These are phyloP conservation scores for Chrosomus eos DNA, from an alignment of 2,797 vertebrate species.

Conservation along the genomic window DNA sequence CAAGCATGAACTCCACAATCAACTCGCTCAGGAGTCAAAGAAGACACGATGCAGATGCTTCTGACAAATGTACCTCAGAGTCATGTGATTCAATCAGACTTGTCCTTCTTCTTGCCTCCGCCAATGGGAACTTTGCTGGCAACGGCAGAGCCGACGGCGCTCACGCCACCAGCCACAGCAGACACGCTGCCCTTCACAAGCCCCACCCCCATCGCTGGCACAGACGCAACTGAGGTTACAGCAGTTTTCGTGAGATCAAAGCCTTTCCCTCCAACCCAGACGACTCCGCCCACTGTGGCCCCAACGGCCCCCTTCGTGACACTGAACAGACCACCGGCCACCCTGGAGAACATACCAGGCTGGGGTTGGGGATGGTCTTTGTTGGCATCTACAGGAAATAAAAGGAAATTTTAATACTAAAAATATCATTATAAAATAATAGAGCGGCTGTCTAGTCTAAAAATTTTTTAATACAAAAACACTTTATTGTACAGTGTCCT, in stretches of 20 bases:
- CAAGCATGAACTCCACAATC: constrained; percentile 60
- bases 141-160: constrained; percentile 91
- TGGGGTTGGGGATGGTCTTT: constrained; percentile 91
- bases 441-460: neutral
- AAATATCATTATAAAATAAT: neutral
- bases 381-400: constrained; percentile 76
- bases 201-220: constrained; percentile 90
- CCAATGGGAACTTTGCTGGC: constrained; percentile 92
- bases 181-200: constrained; percentile 92
- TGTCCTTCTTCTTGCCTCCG: constrained; percentile 97
- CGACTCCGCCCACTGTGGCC: constrained; percentile 89
- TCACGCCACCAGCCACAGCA: constrained; percentile 91
- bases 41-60: constrained; percentile 44
- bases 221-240: constrained; percentile 87
- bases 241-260: constrained; percentile 93
- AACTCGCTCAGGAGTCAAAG: constrained; percentile 51
- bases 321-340: constrained; percentile 91
- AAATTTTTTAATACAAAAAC: too few species aligned
- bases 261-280: constrained; percentile 96
- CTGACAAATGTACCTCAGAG: constrained; percentile 37
- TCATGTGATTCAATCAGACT: constrained; percentile 87
- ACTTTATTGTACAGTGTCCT: neutral
- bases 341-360: constrained; percentile 89
- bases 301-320: constrained; percentile 93
- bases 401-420: neutral